Percentiles rank a stretch among this genome's conserved stretches.
Conservation (phyloP, 2,113 vertebrate genomes). For the Microtus richardsoni region DNA sequence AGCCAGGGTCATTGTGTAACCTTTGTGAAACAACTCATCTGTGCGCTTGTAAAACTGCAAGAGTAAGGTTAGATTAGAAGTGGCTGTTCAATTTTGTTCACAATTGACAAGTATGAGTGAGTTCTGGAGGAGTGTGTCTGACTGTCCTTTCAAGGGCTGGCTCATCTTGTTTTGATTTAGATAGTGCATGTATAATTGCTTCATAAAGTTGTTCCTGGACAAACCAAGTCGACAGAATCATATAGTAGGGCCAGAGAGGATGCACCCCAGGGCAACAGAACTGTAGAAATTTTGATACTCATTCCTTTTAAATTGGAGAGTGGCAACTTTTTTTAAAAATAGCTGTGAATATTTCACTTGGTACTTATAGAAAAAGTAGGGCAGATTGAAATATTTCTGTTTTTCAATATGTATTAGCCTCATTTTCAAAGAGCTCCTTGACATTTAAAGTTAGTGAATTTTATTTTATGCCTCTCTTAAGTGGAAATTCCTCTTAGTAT, state of each 20-base stretch:
- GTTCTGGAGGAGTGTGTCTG: neutral
- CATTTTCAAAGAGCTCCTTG: conserved; percentile 71
- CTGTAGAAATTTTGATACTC: conserved; percentile 34
- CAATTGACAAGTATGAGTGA: neutral
- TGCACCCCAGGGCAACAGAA: neutral
- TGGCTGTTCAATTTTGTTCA: conserved; percentile 26
- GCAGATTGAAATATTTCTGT: conserved; percentile 63
- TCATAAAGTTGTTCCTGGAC: conserved; percentile 56
- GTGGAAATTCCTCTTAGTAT: conserved; percentile 56
- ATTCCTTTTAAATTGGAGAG: conserved; percentile 45
- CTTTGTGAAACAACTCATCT: neutral
- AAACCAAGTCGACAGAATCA: conserved; percentile 35
- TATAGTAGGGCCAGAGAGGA: neutral
- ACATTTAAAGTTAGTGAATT: conserved; percentile 73
- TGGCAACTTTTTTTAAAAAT: conserved; percentile 42
- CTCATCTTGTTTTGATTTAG: conserved; percentile 49
- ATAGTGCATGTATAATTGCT: conserved; percentile 42
- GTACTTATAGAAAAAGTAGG: conserved; percentile 71
- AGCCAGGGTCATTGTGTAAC: neutral
- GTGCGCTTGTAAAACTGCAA: neutral
- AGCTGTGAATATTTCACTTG: conserved; percentile 71
- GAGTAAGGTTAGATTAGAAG: conserved; percentile 17
- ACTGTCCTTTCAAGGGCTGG: neutral
- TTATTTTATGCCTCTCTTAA: conserved; percentile 52
- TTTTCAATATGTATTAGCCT: conserved; percentile 75